These are phyloP conservation scores for Trissolcus basalis DNA, from an alignment of 1,140 invertebrate genomes.

Conservation along the genomic window DNA sequence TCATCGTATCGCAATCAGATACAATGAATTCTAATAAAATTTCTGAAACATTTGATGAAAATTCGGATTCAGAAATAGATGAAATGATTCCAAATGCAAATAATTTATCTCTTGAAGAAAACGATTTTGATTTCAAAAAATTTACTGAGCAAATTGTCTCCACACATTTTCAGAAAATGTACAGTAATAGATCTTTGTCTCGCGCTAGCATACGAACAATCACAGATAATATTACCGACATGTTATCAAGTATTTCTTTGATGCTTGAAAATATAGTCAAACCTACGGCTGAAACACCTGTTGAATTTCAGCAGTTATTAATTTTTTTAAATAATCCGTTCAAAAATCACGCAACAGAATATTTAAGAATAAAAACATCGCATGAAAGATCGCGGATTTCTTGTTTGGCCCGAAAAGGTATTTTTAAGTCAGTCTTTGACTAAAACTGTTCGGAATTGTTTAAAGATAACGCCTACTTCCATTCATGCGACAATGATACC, in stretches of 20 bases:
- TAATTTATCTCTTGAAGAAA: no score
- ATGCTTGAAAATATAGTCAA: no score
- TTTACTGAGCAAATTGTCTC: no score
- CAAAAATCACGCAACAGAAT: constrained; percentile 17
- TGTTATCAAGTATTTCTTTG: constrained; percentile 8
- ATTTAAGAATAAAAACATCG: constrained; percentile 23
- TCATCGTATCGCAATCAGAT: not conserved
- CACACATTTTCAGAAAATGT: no score
- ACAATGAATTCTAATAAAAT: not conserved
- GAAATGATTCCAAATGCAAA: constrained; percentile 1
- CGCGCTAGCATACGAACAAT: no score
- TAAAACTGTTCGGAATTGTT: constrained; percentile 8
- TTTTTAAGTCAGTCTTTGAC: constrained; percentile 31
- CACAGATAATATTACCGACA: no score
- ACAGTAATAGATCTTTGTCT: no score
- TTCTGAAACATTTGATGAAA: not conserved
- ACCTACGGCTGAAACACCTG: constrained; percentile 12
- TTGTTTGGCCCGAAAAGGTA: constrained; percentile 19
- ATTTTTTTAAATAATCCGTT: constrained; percentile 30
- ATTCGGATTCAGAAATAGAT: not conserved
- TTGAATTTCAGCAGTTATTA: constrained; percentile 13
- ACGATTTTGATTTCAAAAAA: no score
- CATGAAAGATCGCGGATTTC: constrained; percentile 16
- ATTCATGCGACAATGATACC: constrained; percentile 13
- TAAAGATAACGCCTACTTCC: constrained; percentile 15